Evolutionary conservation across 2,113 vertebrate species (phyloP).

Genomic region (Miniopterus natalensis): DNA sequence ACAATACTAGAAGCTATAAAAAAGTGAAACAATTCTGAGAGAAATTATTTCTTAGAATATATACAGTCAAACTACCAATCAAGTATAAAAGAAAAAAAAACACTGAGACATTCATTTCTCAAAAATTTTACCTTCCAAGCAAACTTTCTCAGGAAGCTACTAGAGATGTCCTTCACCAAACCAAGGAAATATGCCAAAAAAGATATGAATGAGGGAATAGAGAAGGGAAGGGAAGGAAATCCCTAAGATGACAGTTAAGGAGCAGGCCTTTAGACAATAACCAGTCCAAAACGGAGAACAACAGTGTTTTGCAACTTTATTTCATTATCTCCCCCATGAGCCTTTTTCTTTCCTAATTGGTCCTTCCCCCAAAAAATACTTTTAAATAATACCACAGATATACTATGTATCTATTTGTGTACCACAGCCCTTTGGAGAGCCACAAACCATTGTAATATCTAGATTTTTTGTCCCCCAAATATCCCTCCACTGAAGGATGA

Average conservation of each 20-base stretch:
- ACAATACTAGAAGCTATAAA: not conserved
- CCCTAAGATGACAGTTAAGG: not conserved
- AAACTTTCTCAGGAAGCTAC: constrained; percentile 31
- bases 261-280: not conserved
- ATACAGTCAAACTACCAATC: not conserved
- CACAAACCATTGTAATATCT: not conserved
- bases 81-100: not conserved
- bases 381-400: not conserved
- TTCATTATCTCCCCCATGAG: not conserved
- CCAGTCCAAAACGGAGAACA: not conserved
- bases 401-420: not conserved
- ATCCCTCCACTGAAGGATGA: not conserved
- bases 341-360: not conserved
- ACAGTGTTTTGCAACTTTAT: not conserved
- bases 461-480: not conserved
- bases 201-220: not conserved
- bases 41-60: not conserved
- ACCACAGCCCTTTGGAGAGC: not conserved
- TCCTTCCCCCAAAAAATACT: not conserved
- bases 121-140: constrained; percentile 1
- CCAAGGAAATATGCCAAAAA: not conserved
- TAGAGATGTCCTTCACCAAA: not conserved
- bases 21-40: not conserved
- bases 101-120: not conserved
- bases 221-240: not conserved